Conservation (phyloP, 2,797 vertebrate genomes). For the Jordanella pulchra region DNA sequence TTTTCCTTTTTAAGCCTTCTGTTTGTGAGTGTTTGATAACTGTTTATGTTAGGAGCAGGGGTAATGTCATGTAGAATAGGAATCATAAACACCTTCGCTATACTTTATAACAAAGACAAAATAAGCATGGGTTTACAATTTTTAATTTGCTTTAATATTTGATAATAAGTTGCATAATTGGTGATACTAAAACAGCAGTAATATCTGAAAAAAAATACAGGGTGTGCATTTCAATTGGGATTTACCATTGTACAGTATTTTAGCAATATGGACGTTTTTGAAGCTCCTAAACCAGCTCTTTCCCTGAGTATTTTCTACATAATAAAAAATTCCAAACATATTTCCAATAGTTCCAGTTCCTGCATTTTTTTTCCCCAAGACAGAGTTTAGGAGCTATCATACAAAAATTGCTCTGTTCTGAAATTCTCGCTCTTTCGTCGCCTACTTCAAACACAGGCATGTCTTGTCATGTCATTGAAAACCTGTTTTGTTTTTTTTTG, state of each 20-base stretch:
- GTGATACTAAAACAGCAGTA: not conserved
- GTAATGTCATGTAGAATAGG: not conserved
- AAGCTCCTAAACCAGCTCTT: not conserved
- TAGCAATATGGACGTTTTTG: not conserved
- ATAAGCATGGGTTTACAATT: not conserved
- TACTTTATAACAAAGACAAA: not conserved
- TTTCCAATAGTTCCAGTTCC: conserved; percentile 1
- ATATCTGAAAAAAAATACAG: not conserved
- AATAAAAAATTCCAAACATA: not conserved
- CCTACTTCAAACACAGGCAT: not conserved
- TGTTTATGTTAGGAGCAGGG: not conserved
- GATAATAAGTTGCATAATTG: not conserved
- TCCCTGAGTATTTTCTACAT: not conserved
- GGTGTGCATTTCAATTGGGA: not conserved
- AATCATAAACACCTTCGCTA: not conserved
- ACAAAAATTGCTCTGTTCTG: not conserved
- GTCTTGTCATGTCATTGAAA: not conserved
- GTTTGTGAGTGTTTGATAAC: not conserved
- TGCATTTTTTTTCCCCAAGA: not conserved
- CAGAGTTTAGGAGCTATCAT: not conserved
- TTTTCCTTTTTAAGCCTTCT: not conserved
- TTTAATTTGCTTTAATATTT: not conserved
- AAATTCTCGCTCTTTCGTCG: not conserved
- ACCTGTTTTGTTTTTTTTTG: not conserved
- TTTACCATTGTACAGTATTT: not conserved